Conservation (phyloP, 2,797 vertebrate species). For the Leuciscus waleckii region DNA sequence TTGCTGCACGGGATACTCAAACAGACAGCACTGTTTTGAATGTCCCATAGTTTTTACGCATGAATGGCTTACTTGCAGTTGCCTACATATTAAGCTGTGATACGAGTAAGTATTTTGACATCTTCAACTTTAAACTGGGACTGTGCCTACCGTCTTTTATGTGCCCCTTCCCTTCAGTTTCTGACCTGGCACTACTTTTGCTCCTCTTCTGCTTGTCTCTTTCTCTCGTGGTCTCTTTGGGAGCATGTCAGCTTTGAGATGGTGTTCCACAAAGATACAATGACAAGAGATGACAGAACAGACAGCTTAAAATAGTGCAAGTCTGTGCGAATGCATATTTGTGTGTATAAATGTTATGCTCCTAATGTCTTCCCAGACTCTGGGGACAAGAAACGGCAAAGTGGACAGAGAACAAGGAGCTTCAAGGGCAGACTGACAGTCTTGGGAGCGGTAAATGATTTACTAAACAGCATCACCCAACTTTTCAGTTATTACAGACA, state of each 20-base stretch:
- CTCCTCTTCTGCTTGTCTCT: slow-evolving; percentile 25
- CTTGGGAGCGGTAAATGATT: slow-evolving; percentile 17
- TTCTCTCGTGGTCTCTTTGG: slow-evolving; percentile 19
- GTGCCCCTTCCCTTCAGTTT: not conserved
- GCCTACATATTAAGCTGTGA: not conserved
- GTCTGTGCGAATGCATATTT: slow-evolving; percentile 38
- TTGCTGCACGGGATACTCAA: not conserved
- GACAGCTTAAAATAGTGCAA: slow-evolving; percentile 41
- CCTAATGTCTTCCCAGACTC: slow-evolving; percentile 33
- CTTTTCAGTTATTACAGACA: not conserved
- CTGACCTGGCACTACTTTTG: not conserved
- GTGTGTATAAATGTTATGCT: slow-evolving; percentile 38
- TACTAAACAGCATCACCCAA: slow-evolving; percentile 27
- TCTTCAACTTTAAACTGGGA: not conserved
- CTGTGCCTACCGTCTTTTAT: not conserved
- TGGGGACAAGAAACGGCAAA: slow-evolving; percentile 9
- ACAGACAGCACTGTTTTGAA: not conserved
- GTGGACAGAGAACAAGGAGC: slow-evolving; percentile 17
- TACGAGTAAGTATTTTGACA: not conserved
- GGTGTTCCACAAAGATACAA: slow-evolving; percentile 54
- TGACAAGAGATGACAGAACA: slow-evolving; percentile 47
- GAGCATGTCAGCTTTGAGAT: slow-evolving; percentile 45
- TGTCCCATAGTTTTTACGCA: not conserved
- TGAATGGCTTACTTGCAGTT: slow-evolving; percentile 1
- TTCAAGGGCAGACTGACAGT: slow-evolving; percentile 27